Evolutionary conservation across 37 sponge, comb jelly and placozoan species (phyloP).

Genomic region (Spongilla lacustris): DNA sequence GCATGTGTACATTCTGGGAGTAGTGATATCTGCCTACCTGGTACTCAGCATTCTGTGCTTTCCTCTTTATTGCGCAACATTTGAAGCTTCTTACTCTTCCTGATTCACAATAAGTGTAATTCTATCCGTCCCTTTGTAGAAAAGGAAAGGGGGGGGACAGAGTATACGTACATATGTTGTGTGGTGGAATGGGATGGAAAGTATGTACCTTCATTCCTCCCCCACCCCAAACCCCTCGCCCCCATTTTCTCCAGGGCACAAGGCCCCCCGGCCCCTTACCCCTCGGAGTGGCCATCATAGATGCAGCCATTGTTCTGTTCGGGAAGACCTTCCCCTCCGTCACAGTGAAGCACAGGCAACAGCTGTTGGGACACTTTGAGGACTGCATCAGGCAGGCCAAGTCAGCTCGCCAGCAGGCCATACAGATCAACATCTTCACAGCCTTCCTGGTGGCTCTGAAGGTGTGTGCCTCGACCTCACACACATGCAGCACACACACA

Average conservation of each 20-base stretch:
- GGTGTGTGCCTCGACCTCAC: too few species aligned
- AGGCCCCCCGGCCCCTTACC: conserved; percentile 88
- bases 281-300: conserved; percentile 94
- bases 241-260: conserved; percentile 32
- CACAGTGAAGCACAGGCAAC: conserved; percentile 84
- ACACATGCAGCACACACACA: too few species aligned
- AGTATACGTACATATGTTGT: neutral
- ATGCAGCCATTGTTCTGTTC: conserved; percentile 89
- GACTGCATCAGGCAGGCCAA: conserved; percentile 85
- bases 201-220: too few species aligned
- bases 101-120: too few species aligned
- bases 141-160: too few species aligned
- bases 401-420: conserved; percentile 74
- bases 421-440: conserved; percentile 96
- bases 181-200: too few species aligned
- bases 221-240: neutral
- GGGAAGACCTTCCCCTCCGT: conserved; percentile 94
- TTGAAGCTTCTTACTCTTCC: too few species aligned
- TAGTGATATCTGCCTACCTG: too few species aligned
- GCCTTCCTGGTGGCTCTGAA: conserved; percentile 92
- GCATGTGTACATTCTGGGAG: too few species aligned
- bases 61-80: too few species aligned
- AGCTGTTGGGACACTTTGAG: conserved; percentile 92
- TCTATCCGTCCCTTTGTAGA: too few species aligned
- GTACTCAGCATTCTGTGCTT: too few species aligned